phyloP scores from a whole-genome alignment of 2,113 vertebrate genomes.

The Microtus ochrogaster region DNA sequence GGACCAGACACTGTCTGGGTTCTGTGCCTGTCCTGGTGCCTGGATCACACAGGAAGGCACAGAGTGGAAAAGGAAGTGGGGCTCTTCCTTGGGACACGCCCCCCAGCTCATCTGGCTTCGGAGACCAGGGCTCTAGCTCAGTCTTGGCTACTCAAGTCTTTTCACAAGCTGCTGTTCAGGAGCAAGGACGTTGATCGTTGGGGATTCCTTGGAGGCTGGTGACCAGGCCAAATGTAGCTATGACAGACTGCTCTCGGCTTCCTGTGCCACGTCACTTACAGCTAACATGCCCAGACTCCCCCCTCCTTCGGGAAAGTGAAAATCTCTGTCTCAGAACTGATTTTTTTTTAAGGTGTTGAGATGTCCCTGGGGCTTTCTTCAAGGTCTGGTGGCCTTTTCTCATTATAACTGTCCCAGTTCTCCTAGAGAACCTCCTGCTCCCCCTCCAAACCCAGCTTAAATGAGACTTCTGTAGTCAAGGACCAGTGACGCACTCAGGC shows the following conservation, averaged over 20 bases:
- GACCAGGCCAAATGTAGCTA: background rate
- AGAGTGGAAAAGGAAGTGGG: background rate
- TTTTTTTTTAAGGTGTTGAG: background rate
- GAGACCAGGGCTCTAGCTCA: too few species aligned
- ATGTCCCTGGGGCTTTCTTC: background rate
- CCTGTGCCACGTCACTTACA: background rate
- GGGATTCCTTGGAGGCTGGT: background rate
- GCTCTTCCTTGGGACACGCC: too few species aligned
- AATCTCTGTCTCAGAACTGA: background rate
- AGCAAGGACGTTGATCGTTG: background rate
- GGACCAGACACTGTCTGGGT: too few species aligned
- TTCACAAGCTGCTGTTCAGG: background rate
- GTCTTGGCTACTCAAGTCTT: background rate
- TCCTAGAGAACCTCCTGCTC: background rate
- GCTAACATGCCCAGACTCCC: background rate
- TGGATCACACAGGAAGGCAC: background rate
- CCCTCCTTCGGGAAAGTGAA: fast-evolving
- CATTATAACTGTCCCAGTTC: fast-evolving
- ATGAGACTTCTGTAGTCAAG: background rate
- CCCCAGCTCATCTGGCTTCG: too few species aligned
- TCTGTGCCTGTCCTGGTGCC: background rate
- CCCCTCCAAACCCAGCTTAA: background rate
- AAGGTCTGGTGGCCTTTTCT: background rate
- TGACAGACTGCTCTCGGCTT: background rate
- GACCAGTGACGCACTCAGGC: background rate